Base-by-base conservation (phyloP, 2,113 vertebrate species). In the Chaetodon auriga region DNA sequence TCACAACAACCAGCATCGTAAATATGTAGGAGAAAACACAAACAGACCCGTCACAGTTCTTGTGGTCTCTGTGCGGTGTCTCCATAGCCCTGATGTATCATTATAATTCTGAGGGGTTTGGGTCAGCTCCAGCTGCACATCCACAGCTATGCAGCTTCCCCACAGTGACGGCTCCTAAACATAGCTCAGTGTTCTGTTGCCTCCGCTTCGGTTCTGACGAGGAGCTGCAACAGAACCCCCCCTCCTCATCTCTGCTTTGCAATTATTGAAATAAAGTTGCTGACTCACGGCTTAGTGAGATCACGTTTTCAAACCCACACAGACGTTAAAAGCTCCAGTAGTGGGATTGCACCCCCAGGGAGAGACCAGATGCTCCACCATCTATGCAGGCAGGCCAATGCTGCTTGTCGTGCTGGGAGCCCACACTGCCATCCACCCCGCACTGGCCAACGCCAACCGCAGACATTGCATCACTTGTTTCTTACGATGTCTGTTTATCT, bases 341-440 rank as follows among this genome's bases (percentile, higher is more conserved):
- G 61, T 63, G 7, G 38, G 10, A 45, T 30, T 18, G n/a, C 61
- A 36, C 61, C 72, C 82, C 70, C 1, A 9, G 45, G 25, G 74
- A 51, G 77, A 80, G 57, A 62, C 74, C 88, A 72, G 87, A 89
- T 68, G 57, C 85, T 80, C 74, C 68, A 6, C 3, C 45, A 69
- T 54, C 4, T 46, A 73, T 21, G 18, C 54, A 62, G 46, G 23
- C 46, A 45, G 66, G 57, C 75, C 36, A 45, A 4, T 48, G 45
- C 74, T 63, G 43, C 75, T 43, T 3, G 35, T 38, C 75, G 38
- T 82, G 76, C 75, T 84, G 65, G 23, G 76, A 88, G 57, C 83
- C 82, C 69, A 15, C 72, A 21, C 72, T 64, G 71, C 58, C 25
- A 49, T 85, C 70, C 54, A 14, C 68, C 55, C 66, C 38, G 55